These are phyloP conservation scores for Fabriciana adippe DNA, from an alignment of 2,888 invertebrate genomes.

Conservation along the genomic window DNA sequence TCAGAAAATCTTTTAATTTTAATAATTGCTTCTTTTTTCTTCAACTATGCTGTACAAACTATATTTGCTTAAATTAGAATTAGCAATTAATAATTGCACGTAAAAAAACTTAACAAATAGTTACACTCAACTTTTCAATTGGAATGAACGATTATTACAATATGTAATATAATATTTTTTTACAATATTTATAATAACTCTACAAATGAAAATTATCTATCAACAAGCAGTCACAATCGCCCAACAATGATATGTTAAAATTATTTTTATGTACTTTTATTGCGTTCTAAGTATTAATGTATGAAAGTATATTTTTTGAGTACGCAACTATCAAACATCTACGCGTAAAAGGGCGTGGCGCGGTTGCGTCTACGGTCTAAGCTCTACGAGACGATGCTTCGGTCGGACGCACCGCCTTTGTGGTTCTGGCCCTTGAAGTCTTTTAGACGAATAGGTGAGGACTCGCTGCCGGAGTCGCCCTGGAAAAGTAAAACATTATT, in stretches of 20 bases:
- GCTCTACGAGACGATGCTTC: conserved; percentile 69
- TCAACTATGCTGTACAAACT: conserved; percentile 82
- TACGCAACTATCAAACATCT: conserved; percentile 36
- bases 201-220: conserved; percentile 75
- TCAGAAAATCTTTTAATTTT: conserved; percentile 80
- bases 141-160: conserved; percentile 81
- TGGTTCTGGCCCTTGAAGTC: conserved; percentile 77
- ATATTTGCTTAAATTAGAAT: conserved; percentile 80
- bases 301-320: conserved; percentile 37
- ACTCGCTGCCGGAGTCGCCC: conserved; percentile 86
- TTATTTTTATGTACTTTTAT: conserved; percentile 70
- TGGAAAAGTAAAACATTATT: too few relatives aligned
- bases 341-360: conserved; percentile 38
- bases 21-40: conserved; percentile 80
- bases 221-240: conserved; percentile 83
- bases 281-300: conserved; percentile 67
- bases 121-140: conserved; percentile 80
- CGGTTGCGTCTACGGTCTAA: conserved; percentile 30
- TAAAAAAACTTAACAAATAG: conserved; percentile 83
- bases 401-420: conserved; percentile 63
- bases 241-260: conserved; percentile 83
- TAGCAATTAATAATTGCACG: conserved; percentile 83
- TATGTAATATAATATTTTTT: conserved; percentile 66
- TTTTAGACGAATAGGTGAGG: conserved; percentile 82
- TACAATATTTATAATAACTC: conserved; percentile 73